phyloP scores from a whole-genome alignment of 2,797 vertebrate genomes.

The Nothura maculosa region DNA sequence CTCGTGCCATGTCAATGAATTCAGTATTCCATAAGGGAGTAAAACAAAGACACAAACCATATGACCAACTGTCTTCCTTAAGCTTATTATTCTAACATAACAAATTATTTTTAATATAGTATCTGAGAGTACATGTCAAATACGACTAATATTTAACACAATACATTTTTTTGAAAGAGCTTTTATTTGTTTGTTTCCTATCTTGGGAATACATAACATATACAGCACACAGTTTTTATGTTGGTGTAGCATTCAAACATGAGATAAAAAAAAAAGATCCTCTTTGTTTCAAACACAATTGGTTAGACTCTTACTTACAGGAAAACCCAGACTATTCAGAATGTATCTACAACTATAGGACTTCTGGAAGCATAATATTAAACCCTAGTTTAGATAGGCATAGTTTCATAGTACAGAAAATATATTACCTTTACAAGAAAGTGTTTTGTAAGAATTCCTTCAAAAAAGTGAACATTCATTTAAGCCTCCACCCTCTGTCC shows the following conservation, averaged over 20 bases:
- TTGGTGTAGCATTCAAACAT: slow-evolving; percentile 18
- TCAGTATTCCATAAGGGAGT: not conserved
- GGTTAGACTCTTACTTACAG: slow-evolving; percentile 42
- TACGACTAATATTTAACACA: not conserved
- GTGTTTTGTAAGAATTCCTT: slow-evolving; percentile 77
- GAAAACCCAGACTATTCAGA: slow-evolving; percentile 44
- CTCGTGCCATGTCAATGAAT: not conserved
- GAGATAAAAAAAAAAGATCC: slow-evolving; percentile 3
- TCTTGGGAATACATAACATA: slow-evolving; percentile 21
- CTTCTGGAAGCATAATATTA: slow-evolving; percentile 68
- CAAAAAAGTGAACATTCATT: slow-evolving; percentile 75
- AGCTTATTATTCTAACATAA: not conserved
- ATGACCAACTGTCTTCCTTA: not conserved
- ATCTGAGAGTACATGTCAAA: not conserved
- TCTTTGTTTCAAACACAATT: slow-evolving; percentile 61
- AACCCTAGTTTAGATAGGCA: slow-evolving; percentile 68
- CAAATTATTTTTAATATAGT: not conserved
- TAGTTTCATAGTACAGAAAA: slow-evolving; percentile 78
- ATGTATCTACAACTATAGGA: slow-evolving; percentile 22
- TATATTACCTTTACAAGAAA: slow-evolving; percentile 81
- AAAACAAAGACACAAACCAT: not conserved
- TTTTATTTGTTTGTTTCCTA: slow-evolving; percentile 59
- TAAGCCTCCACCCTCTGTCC: not conserved
- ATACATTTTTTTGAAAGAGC: slow-evolving; percentile 22
- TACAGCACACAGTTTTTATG: slow-evolving; percentile 10